Evolutionary conservation across 2,797 vertebrate genomes (phyloP), one percentile per base, ranked within the genome.

Genomic region (Pachyuromys duprasi): DNA sequence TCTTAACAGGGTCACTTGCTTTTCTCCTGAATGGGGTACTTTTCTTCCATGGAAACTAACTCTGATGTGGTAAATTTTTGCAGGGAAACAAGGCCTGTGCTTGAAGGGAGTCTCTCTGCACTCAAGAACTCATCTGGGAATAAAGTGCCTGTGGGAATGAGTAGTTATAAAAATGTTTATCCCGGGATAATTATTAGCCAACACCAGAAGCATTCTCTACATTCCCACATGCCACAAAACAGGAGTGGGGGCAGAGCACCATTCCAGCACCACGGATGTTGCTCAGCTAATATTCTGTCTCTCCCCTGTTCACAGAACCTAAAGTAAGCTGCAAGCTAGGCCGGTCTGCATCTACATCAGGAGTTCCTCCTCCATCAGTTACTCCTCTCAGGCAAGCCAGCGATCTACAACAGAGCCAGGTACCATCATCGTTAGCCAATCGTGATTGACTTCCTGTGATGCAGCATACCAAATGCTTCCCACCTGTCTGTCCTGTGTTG

Each of bases 341-440:
- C 92, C 99, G 99, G 33, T 99, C 99, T 69, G 99, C 99, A 0
- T 99, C 99, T 86, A 99, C 99, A 1, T 99, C 99, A 83, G 99
- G 99, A 92, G 99, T 99, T 98, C 99, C 99, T 97, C 99, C 99
- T 94, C 98, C 99, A 0, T 98, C 99, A 17, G 99, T 99, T 36
- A 99, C 99, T 72, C 99, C 99, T 96, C 99, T 99, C 98, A 98
- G 99, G 98, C 99, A 99, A 98, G 98, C 98, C 97, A 97, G 99
- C 67, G 99, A 99, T 95, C 97, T 99, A 87, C 99, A 99, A 97
- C 99, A 99, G 55, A 99, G 99, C 98, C 99, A 99, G 99, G 99
- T 99, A 99, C 98, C 98, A 96, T 98, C 98, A 97, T 98, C 99
- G 98, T 98, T 99, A 99, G 98, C 98, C 98, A 98, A 86, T 99